These are phyloP conservation scores for Notodonta ziczac DNA, from an alignment of 2,888 invertebrate species.

Conservation along the genomic window DNA sequence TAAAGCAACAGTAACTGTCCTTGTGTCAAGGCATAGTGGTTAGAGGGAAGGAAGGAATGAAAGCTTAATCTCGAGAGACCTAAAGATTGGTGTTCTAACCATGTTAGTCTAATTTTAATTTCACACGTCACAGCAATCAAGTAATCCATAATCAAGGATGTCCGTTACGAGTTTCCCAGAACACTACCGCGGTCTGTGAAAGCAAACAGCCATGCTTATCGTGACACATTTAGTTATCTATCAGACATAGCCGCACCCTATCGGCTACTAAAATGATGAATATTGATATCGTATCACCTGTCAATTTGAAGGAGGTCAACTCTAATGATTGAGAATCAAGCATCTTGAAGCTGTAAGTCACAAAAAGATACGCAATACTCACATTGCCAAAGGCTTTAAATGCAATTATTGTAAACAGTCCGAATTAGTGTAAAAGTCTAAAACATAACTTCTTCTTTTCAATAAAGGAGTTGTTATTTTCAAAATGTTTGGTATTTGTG, in stretches of 20 bases:
- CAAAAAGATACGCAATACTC: neutral
- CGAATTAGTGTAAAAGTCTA: too few relatives aligned
- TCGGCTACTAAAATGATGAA: slow-evolving; percentile 28
- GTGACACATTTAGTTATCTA: slow-evolving; percentile 42
- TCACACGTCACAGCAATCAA: neutral
- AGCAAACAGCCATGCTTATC: slow-evolving; percentile 31
- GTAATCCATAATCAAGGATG: slow-evolving; percentile 15
- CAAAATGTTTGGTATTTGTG: too few relatives aligned
- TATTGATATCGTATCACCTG: slow-evolving; percentile 13
- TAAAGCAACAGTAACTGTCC: too few relatives aligned
- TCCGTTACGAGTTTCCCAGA: slow-evolving; percentile 29
- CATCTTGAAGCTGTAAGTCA: neutral
- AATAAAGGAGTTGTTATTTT: too few relatives aligned
- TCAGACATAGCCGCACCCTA: slow-evolving; percentile 27
- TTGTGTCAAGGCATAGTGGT: too few relatives aligned
- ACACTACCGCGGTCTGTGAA: slow-evolving; percentile 29
- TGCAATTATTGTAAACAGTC: too few relatives aligned
- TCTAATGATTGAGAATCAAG: neutral
- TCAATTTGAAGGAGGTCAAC: neutral
- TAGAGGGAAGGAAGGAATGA: too few relatives aligned
- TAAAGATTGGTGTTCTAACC: too few relatives aligned
- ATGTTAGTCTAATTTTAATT: neutral
- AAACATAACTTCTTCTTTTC: too few relatives aligned
- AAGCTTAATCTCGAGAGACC: too few relatives aligned
- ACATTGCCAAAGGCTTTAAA: too few relatives aligned